phyloP scores from a whole-genome alignment of 2,113 vertebrate species.

The Noctilio leporinus region DNA sequence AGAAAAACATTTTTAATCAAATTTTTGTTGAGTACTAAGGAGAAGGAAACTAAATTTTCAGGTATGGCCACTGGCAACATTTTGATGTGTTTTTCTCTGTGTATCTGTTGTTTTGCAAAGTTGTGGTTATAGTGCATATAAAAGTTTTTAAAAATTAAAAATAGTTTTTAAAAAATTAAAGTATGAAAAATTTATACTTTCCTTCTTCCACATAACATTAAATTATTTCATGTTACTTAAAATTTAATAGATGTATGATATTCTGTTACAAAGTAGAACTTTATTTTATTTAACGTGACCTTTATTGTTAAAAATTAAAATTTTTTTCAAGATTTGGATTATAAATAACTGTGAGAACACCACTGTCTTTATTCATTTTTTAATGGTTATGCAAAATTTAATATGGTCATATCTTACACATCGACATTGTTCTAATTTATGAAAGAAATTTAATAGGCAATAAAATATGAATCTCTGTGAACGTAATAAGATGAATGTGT shows the following conservation, averaged over 20 bases:
- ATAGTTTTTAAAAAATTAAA: too few species aligned
- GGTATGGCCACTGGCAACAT: neutral
- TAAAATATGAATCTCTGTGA: neutral
- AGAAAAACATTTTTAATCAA: neutral
- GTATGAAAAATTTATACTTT: neutral
- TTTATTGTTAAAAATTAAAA: neutral
- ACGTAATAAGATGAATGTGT: neutral
- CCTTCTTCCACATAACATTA: neutral
- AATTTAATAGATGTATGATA: neutral
- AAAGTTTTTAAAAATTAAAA: neutral
- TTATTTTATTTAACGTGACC: neutral
- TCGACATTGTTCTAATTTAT: constrained; percentile 19
- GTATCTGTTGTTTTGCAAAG: neutral
- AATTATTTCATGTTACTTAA: neutral
- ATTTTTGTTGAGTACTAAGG: neutral
- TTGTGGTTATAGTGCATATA: neutral
- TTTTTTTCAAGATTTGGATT: neutral
- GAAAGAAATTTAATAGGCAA: constrained; percentile 1
- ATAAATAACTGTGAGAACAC: neutral
- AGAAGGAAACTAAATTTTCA: neutral
- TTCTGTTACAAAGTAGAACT: neutral
- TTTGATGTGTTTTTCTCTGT: neutral
- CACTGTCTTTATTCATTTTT: neutral
- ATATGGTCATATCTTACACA: neutral
- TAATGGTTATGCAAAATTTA: neutral